Evolutionary conservation across 2,888 invertebrate species (phyloP), one percentile per base, ranked within the genome.

Genomic region (Amaurobius ferox): DNA sequence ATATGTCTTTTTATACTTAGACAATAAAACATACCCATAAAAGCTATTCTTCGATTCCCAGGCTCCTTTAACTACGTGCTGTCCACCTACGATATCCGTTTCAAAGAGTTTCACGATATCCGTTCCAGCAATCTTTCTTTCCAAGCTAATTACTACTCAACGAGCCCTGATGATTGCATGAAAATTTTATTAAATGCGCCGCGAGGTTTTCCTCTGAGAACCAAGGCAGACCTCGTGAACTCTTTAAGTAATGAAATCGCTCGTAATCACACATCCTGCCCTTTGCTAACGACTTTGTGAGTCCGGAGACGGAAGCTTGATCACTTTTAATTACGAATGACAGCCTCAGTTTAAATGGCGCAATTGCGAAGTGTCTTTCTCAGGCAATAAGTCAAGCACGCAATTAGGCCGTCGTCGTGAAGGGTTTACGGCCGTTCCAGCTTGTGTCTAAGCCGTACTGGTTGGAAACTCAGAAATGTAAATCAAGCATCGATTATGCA

Each of bases 101-200:
- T 48, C 48, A 11, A 61, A 61, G 11, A 23, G 61, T 71, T 19
- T 48, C 61, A 6, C 71, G 55, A 70, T 9, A 35, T n/a, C n/a
- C n/a, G n/a, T n/a, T n/a, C 5, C 35, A 72, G 30, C 70, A 79
- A 79, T 79, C 80, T 73, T 73, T 80, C 73, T 80, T 80, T 80
- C 73, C 9, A 19, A 55, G 67, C 55, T 67, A 64, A 39, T 68
- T 55, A 19, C 35, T 35, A 5, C 61, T 68, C 26, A 68, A 40
- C 64, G 35, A 61, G 62, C 23, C 30, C 70, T 64, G 80, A 74
- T 55, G 74, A 81, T 73, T 62, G 76, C 76, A 83, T 83, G 74
- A 83, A 83, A 83, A 76, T 85, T 77, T 85, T 64, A 85, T 85
- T 85, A 85, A 85, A 85, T 85, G 83, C 83, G 77, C 70, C 55